phyloP scores from a whole-genome alignment of 2,888 invertebrate genomes.

The Alsophila aescularia region DNA sequence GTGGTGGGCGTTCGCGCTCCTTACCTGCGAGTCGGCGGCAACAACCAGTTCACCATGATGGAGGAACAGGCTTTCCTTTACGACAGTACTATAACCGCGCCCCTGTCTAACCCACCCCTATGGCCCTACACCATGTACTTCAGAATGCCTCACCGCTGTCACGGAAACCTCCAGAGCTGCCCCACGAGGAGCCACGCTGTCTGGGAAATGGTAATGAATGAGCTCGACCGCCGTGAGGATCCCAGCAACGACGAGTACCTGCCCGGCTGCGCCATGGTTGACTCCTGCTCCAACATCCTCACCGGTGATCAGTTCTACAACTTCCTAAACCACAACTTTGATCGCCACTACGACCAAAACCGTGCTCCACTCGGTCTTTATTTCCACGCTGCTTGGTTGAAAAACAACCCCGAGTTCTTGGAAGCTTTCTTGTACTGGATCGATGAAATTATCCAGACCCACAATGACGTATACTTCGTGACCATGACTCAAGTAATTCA shows the following conservation, averaged over 20 bases:
- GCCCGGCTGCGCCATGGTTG: slow-evolving; percentile 97
- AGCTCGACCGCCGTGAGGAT: slow-evolving; percentile 95
- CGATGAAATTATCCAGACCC: slow-evolving; percentile 92
- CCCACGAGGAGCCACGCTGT: slow-evolving; percentile 96
- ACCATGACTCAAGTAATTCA: slow-evolving; percentile 98
- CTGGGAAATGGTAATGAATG: slow-evolving; percentile 98
- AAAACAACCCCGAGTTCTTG: slow-evolving; percentile 95
- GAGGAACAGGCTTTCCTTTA: slow-evolving; percentile 97
- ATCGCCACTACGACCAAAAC: slow-evolving; percentile 95
- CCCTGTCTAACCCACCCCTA: slow-evolving; percentile 94
- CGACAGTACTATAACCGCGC: slow-evolving; percentile 97
- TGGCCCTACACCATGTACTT: slow-evolving; percentile 99
- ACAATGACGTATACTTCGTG: slow-evolving; percentile 96
- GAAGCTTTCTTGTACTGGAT: slow-evolving; percentile 97
- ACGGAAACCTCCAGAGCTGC: slow-evolving; percentile 95
- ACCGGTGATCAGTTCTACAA: slow-evolving; percentile 97
- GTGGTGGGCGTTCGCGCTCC: slow-evolving; percentile 96
- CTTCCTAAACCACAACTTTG: slow-evolving; percentile 96
- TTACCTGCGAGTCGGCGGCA: slow-evolving; percentile 95
- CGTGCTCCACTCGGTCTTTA: slow-evolving; percentile 94
- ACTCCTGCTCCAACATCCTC: slow-evolving; percentile 96
- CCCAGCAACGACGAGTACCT: slow-evolving; percentile 94
- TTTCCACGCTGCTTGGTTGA: slow-evolving; percentile 97
- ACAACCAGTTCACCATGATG: slow-evolving; percentile 99
- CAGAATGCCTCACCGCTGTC: slow-evolving; percentile 97